Evolutionary conservation across 2,888 invertebrate species (phyloP).

Genomic region (Ochropacha duplaris): DNA sequence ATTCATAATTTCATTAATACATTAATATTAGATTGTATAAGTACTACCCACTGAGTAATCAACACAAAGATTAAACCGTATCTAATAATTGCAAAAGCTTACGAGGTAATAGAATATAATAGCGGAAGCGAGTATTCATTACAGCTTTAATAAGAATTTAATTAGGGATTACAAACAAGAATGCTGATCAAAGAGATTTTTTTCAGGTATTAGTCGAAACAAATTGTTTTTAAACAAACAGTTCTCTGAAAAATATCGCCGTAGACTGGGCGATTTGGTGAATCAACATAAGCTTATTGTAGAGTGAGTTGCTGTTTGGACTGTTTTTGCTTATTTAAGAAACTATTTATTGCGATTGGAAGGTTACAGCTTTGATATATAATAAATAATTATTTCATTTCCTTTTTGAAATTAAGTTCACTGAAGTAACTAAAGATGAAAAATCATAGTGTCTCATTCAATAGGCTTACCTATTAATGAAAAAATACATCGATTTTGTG

Average conservation of each 20-base stretch:
- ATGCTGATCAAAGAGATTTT: constrained; percentile 17
- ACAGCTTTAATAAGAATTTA: not conserved
- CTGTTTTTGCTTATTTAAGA: not conserved
- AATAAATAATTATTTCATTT: too few relatives aligned
- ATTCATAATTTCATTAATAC: too few relatives aligned
- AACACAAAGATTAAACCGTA: not conserved
- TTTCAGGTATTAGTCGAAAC: constrained; percentile 40
- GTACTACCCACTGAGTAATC: not conserved
- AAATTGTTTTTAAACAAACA: constrained; percentile 38
- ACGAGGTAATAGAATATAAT: not conserved
- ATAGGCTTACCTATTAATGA: too few relatives aligned
- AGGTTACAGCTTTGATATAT: too few relatives aligned
- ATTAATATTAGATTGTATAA: not conserved
- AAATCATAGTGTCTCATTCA: too few relatives aligned
- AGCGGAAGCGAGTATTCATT: not conserved
- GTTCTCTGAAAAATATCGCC: constrained; percentile 45
- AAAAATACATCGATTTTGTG: too few relatives aligned
- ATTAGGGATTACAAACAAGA: constrained; percentile 9
- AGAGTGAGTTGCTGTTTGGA: constrained; percentile 39
- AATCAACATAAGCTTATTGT: constrained; percentile 64
- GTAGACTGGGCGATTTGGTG: constrained; percentile 53
- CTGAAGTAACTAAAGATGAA: too few relatives aligned
- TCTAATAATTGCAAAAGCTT: not conserved
- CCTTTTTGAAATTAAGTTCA: too few relatives aligned
- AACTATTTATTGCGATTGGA: too few relatives aligned